Base-by-base conservation (phyloP, 2,113 vertebrate species). In the Elgaria multicarinata region DNA sequence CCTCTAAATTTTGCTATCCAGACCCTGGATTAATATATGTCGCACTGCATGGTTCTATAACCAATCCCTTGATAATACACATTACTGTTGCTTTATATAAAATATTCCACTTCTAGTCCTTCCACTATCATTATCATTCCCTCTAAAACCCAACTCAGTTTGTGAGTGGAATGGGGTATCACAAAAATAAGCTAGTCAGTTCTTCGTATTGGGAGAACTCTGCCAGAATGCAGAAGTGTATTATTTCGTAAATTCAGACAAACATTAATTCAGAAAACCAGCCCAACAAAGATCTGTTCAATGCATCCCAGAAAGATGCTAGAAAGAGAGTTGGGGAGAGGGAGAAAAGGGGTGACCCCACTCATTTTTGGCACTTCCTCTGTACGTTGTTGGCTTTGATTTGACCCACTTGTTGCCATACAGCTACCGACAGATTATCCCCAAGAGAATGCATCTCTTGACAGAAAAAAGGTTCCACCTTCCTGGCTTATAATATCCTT, bases 1-100 rank as follows among this genome's bases (percentile, higher is more conserved):
- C n/a, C n/a, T n/a, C n/a, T n/a, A n/a, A n/a, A n/a, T n/a, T n/a
- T 0, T 44, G 20, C 3, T 1, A 0, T 10, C 77, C 31, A 74
- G 0, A 8, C 42, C 55, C 39, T 46, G 33, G n/a, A 6, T 50
- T 90, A 87, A 89, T 28, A 2, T 85, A 86, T 10, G n/a, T 0
- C 14, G 84, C 12, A 50, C 10, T 12, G 31, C 4, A 69, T 20
- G 46, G 24, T 67, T 67, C 42, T 69, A 3, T 50, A 71, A 31
- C 6, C 42, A 33, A 31, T 1, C 28, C 64, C 16, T 69, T 33
- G 33, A 44, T 50, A 84, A n/a, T 28, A n/a, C 31, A n/a, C 36
- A 18, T 10, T 42, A 39, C 3, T 66, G 1, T 50, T 50, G 66
- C 66, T 71, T 71, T n/a, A n/a, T 2, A 50, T 3, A 71, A 46